phyloP scores from a whole-genome alignment of 2,888 invertebrate genomes.

The Machimus atricapillus region DNA sequence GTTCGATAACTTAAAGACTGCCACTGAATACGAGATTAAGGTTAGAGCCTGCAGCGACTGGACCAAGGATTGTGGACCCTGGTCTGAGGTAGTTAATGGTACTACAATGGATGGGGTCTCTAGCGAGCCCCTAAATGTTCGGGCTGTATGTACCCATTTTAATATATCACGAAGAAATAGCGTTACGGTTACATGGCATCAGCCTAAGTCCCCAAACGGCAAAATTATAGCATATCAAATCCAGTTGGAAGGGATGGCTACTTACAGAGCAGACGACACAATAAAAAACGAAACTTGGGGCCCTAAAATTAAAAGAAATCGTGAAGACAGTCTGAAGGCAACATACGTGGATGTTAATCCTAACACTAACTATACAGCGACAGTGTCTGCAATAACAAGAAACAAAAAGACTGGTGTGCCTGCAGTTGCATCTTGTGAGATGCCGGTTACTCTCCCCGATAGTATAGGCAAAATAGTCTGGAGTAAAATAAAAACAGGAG shows the following conservation, averaged over 20 bases:
- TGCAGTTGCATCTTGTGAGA: conserved; percentile 70
- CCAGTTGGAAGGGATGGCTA: conserved; percentile 66
- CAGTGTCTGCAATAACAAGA: conserved; percentile 78
- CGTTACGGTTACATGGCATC: conserved; percentile 76
- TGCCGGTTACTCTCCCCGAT: conserved; percentile 76
- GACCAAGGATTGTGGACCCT: conserved; percentile 76
- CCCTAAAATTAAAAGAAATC: conserved; percentile 68
- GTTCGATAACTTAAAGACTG: conserved; percentile 77
- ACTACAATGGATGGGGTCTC: conserved; percentile 85
- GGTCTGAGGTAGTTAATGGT: conserved; percentile 79
- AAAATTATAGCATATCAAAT: conserved; percentile 80
- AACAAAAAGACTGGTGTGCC: conserved; percentile 76
- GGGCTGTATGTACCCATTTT: conserved; percentile 71
- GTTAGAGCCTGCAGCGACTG: conserved; percentile 82
- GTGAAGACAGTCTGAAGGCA: conserved; percentile 63
- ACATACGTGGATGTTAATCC: conserved; percentile 75
- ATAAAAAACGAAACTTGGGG: conserved; percentile 66
- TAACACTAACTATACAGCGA: conserved; percentile 84
- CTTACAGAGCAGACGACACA: conserved; percentile 66
- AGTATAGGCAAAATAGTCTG: conserved; percentile 64
- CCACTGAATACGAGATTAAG: conserved; percentile 81
- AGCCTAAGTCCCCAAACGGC: conserved; percentile 78
- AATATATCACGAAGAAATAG: conserved; percentile 65
- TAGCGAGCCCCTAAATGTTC: conserved; percentile 74
- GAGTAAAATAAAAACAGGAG: conserved; percentile 68